phyloP scores from a whole-genome alignment of 1,140 invertebrate species.

The Temnothorax curvispinosus region DNA sequence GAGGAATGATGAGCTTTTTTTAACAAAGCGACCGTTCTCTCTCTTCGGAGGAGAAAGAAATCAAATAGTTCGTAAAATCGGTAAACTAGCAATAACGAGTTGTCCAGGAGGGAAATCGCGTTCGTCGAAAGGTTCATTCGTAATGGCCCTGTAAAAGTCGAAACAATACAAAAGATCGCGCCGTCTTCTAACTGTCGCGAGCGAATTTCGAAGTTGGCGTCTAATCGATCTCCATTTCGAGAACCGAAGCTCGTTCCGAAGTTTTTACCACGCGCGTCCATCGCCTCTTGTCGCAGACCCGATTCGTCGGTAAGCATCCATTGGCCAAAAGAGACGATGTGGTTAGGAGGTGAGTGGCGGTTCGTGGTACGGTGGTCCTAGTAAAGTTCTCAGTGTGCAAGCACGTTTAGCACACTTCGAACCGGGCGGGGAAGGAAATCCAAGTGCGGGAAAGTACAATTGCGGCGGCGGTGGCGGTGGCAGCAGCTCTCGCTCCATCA shows the following conservation, averaged over 20 bases:
- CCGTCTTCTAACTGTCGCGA: not conserved
- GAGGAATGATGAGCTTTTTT: slow-evolving; percentile 50
- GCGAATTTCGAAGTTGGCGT: not conserved
- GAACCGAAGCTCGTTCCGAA: not conserved
- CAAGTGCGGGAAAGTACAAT: slow-evolving; percentile 31
- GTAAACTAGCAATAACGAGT: slow-evolving; percentile 28
- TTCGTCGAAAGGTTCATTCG: not conserved
- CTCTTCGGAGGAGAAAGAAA: slow-evolving; percentile 18
- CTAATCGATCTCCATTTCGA: slow-evolving; percentile 7
- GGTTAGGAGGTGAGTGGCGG: not conserved
- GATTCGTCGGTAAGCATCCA: not conserved
- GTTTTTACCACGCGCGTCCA: slow-evolving; percentile 9
- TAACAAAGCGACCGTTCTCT: slow-evolving; percentile 12
- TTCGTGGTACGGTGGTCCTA: slow-evolving; percentile 1
- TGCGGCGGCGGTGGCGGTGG: slow-evolving; percentile 8
- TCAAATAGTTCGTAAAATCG: slow-evolving; percentile 21
- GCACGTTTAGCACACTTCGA: slow-evolving; percentile 7
- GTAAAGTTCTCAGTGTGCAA: slow-evolving; percentile 43
- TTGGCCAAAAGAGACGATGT: not conserved
- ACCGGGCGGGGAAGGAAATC: slow-evolving; percentile 48
- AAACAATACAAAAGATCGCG: not conserved
- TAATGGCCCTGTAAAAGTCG: not conserved
- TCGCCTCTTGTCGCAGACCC: not conserved
- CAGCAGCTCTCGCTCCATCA: slow-evolving; percentile 70
- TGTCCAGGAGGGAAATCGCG: not conserved